Percentiles rank a stretch among this genome's conserved stretches.
These are phyloP conservation scores for Drosophila gunungcola DNA, from an alignment of 1,140 invertebrate species.

Conservation along the genomic window DNA sequence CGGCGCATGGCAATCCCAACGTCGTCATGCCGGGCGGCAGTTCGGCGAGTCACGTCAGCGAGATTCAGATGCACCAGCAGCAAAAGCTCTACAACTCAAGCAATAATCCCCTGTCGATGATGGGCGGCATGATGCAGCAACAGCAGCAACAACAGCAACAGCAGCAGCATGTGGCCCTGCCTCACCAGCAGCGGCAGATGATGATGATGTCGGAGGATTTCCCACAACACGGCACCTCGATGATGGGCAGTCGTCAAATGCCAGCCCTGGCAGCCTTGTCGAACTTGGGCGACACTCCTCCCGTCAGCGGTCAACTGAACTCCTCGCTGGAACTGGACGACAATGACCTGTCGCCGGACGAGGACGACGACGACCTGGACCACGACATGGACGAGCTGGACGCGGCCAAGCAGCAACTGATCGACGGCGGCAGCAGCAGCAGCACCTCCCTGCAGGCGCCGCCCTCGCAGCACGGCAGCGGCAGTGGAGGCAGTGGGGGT, in stretches of 20 bases:
- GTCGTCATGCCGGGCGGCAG: slow-evolving; percentile 34
- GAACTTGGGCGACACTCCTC: slow-evolving; percentile 33
- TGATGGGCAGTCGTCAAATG: slow-evolving; percentile 47
- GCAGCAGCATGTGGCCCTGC: slow-evolving; percentile 46
- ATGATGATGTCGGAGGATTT: slow-evolving; percentile 48
- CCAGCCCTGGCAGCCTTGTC: slow-evolving; percentile 45
- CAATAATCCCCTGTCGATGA: slow-evolving; percentile 75
- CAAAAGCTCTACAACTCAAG: slow-evolving; percentile 70
- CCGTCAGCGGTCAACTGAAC: slow-evolving; percentile 51
- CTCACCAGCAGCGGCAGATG: slow-evolving; percentile 41
- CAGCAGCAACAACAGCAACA: slow-evolving; percentile 21
- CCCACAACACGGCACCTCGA: slow-evolving; percentile 42
- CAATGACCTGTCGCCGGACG: slow-evolving; percentile 77
- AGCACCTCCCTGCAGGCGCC: slow-evolving; percentile 79
- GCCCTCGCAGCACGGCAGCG: slow-evolving; percentile 56
- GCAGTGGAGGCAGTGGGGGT: slow-evolving; percentile 35
- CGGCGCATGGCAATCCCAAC: slow-evolving; percentile 15
- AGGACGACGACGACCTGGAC: slow-evolving; percentile 79
- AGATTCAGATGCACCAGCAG: slow-evolving; percentile 63
- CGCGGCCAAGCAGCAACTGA: slow-evolving; percentile 79
- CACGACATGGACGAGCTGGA: slow-evolving; percentile 74
- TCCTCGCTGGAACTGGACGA: slow-evolving; percentile 75
- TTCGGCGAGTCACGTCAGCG: slow-evolving; percentile 37
- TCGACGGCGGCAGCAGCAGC: slow-evolving; percentile 81
- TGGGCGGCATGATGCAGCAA: slow-evolving; percentile 79